phyloP scores from a whole-genome alignment of 1,140 invertebrate genomes.

The Drosophila chauvacae region DNA sequence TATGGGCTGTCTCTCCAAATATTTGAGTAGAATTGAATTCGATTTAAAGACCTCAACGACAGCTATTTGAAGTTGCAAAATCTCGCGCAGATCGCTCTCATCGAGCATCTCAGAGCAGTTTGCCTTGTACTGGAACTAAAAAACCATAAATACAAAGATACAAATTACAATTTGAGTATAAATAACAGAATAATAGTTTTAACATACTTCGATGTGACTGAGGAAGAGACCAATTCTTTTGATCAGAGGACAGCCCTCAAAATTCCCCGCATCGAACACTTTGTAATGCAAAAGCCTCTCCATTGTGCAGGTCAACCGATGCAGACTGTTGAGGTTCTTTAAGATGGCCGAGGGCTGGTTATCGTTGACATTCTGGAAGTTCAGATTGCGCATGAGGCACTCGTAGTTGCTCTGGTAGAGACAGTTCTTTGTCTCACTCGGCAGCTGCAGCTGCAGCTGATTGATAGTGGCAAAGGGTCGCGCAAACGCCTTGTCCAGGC shows the following conservation, averaged over 20 bases:
- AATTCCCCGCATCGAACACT: conserved; percentile 60
- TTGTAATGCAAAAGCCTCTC: conserved; percentile 71
- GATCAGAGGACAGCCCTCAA: conserved; percentile 65
- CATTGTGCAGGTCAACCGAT: conserved; percentile 61
- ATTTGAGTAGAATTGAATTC: conserved; percentile 42
- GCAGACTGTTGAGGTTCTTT: conserved; percentile 51
- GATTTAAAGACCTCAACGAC: conserved; percentile 61
- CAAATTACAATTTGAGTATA: neutral
- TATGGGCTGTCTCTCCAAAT: conserved; percentile 69
- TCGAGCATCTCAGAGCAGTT: conserved; percentile 23
- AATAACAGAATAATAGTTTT: no score
- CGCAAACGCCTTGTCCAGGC: conserved; percentile 35
- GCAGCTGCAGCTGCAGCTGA: neutral
- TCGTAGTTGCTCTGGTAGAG: conserved; percentile 73
- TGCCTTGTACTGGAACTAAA: conserved; percentile 59
- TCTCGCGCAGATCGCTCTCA: conserved; percentile 51
- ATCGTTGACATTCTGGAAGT: conserved; percentile 51
- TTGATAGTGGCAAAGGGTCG: neutral
- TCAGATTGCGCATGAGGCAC: conserved; percentile 69
- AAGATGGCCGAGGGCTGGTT: conserved; percentile 34
- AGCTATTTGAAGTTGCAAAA: conserved; percentile 50
- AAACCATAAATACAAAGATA: neutral
- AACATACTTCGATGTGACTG: conserved; percentile 66
- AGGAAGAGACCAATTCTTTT: conserved; percentile 76
- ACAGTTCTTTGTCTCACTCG: conserved; percentile 56